Percentiles rank a stretch among this genome's conserved stretches.
phyloP scores from a whole-genome alignment of 2,113 vertebrate species.

The Clarias batrachus region DNA sequence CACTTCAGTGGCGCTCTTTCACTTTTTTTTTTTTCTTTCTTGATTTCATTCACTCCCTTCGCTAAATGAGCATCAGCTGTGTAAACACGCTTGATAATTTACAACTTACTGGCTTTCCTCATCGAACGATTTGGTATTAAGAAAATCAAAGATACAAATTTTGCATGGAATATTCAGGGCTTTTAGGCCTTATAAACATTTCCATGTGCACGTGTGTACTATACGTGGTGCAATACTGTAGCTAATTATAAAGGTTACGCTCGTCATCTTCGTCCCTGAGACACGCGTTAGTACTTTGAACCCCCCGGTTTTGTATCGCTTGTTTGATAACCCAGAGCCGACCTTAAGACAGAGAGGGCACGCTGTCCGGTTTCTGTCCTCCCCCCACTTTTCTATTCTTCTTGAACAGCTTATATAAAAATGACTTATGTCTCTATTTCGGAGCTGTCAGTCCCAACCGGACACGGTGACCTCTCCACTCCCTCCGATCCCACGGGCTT shows the following conservation, averaged over 20 bases:
- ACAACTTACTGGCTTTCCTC: not conserved
- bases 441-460: conserved; percentile 73
- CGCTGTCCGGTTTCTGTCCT: not conserved
- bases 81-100: not conserved
- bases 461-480: conserved; percentile 71
- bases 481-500: conserved; percentile 60
- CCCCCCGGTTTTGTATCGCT: not conserved
- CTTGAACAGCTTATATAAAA: conserved; percentile 60
- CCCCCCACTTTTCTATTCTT: conserved; percentile 47
- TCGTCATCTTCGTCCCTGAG: not conserved
- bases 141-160: not conserved
- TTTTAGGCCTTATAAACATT: not conserved
- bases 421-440: conserved; percentile 77
- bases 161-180: not conserved
- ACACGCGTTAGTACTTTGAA: not conserved
- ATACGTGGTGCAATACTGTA: not conserved
- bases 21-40: not conserved
- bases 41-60: not conserved
- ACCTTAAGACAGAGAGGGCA: not conserved
- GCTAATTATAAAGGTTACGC: not conserved
- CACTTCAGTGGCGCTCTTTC: not conserved
- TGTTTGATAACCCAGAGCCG: not conserved
- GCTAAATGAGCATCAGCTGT: not conserved
- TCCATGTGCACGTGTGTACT: not conserved
- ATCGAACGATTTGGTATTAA: not conserved